phyloP scores from a whole-genome alignment of 2,888 invertebrate genomes.

The Pardosa pseudoannulata region DNA sequence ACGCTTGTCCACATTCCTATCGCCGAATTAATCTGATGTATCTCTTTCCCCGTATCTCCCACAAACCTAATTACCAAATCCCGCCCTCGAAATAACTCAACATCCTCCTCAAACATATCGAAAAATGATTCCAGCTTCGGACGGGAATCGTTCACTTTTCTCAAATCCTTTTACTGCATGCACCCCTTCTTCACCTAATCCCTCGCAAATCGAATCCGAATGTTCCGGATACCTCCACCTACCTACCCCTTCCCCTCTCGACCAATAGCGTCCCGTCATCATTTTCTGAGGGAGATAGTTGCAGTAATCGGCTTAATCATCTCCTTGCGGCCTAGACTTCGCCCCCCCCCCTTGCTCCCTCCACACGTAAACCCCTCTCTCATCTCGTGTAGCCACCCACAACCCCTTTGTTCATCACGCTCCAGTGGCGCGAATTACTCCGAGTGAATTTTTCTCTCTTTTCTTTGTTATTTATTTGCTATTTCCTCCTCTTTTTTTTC shows the following conservation, averaged over 20 bases:
- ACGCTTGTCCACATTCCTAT: not conserved
- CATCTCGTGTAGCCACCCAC: not conserved
- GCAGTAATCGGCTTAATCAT: conserved; percentile 71
- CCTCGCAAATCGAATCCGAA: conserved; percentile 13
- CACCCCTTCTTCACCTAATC: conserved; percentile 17
- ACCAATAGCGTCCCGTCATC: conserved; percentile 20
- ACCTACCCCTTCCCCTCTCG: not conserved
- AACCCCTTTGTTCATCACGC: conserved; percentile 57
- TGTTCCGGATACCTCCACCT: conserved; percentile 2
- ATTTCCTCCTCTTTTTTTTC: no score
- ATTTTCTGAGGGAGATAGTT: conserved; percentile 27
- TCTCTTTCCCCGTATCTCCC: not conserved
- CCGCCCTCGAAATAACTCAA: conserved; percentile 8
- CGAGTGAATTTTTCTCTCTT: conserved; percentile 47
- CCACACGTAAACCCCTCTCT: not conserved
- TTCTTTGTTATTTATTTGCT: conserved; percentile 46
- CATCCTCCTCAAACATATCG: conserved; percentile 13
- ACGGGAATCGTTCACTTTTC: conserved; percentile 2
- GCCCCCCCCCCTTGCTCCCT: not conserved
- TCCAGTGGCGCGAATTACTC: conserved; percentile 70
- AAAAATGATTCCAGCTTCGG: conserved; percentile 11
- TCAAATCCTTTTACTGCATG: conserved; percentile 14
- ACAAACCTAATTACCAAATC: not conserved
- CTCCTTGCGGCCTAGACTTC: conserved; percentile 46
- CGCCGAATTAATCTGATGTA: not conserved